Evolutionary conservation across 1,140 invertebrate genomes (phyloP).

Genomic region (Centruroides sculpturatus): DNA sequence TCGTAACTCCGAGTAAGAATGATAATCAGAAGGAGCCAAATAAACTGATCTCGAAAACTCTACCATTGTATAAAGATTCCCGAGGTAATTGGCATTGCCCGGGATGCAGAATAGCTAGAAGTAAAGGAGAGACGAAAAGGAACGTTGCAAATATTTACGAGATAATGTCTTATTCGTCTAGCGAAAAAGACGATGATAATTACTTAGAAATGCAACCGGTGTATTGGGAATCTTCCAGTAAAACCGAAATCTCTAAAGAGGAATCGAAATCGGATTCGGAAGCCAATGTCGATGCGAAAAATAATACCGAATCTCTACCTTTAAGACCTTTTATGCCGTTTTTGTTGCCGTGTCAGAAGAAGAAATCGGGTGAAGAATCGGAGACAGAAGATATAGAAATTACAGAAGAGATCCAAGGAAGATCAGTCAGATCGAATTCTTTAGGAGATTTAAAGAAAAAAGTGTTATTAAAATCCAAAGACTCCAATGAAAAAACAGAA

Average conservation of each 20-base stretch:
- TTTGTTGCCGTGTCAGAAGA: slow-evolving; percentile 10
- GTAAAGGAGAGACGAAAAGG: no score
- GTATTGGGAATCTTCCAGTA: background rate
- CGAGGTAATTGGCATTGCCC: no score
- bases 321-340: slow-evolving; percentile 18
- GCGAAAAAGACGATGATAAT: slow-evolving; percentile 34
- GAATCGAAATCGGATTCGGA: background rate
- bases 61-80: no score
- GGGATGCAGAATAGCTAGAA: no score
- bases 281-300: background rate
- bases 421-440: slow-evolving; percentile 15
- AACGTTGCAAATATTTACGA: background rate
- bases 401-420: background rate
- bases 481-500: no score
- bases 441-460: slow-evolving; percentile 16
- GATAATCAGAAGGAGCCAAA: no score
- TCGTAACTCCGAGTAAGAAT: no score
- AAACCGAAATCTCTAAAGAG: background rate
- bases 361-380: background rate
- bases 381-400: background rate
- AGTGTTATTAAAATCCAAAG: slow-evolving; percentile 1
- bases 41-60: no score
- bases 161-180: background rate
- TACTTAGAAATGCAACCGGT: slow-evolving; percentile 48
- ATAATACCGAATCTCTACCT: slow-evolving; percentile 2